Conservation (phyloP, 2,888 invertebrate genomes). For the Leptura quadrifasciata region DNA sequence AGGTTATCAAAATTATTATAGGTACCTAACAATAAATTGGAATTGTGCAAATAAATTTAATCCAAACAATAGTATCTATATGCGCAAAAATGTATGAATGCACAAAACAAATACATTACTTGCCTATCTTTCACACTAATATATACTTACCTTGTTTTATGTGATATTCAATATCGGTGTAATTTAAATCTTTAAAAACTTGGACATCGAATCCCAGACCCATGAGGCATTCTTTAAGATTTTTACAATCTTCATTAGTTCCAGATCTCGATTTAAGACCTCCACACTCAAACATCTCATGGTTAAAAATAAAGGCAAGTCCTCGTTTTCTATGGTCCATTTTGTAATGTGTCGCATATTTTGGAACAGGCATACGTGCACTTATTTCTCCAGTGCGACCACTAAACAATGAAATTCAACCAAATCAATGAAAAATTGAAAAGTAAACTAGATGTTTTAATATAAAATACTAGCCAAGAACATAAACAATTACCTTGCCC, state of each 20-base stretch:
- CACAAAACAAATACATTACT: too few relatives aligned
- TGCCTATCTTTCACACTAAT: too few relatives aligned
- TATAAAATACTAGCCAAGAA: conserved; percentile 15
- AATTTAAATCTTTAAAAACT: conserved; percentile 82
- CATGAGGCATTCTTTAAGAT: conserved; percentile 80
- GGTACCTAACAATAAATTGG: too few relatives aligned
- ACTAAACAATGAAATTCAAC: conserved; percentile 30
- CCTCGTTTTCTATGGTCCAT: conserved; percentile 91
- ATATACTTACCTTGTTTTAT: conserved; percentile 57
- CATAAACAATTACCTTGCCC: conserved; percentile 62
- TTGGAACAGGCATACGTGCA: conserved; percentile 80
- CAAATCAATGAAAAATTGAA: conserved; percentile 7
- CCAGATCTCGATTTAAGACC: conserved; percentile 85
- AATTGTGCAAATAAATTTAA: too few relatives aligned
- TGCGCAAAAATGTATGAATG: too few relatives aligned
- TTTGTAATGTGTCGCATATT: conserved; percentile 86
- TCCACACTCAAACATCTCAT: conserved; percentile 86
- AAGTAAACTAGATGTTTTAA: not conserved
- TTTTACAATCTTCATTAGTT: conserved; percentile 90
- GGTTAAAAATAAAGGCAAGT: conserved; percentile 92
- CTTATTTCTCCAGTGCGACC: conserved; percentile 58
- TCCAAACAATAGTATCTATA: too few relatives aligned
- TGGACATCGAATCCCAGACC: conserved; percentile 84
- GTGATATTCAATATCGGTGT: conserved; percentile 78
- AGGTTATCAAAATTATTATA: too few relatives aligned